Percentiles rank a stretch among this genome's conserved stretches.
Evolutionary conservation across 2,797 vertebrate species (phyloP).

Genomic region (Poecilia wingei): DNA sequence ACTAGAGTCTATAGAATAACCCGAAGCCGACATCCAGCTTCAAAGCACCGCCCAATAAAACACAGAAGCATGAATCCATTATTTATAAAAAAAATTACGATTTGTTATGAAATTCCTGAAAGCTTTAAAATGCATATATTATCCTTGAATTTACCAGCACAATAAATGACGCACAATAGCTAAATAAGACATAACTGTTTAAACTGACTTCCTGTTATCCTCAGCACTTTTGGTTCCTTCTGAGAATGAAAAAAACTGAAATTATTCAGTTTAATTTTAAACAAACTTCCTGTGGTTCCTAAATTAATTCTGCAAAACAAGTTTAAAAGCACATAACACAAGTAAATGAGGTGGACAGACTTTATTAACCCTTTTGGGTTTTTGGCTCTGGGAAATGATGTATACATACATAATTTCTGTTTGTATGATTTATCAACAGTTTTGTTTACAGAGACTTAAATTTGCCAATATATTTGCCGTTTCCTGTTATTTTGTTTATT

Average conservation of each 20-base stretch:
- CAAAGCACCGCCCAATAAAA: background rate
- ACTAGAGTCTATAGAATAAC: background rate
- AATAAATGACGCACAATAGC: background rate
- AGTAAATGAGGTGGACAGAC: background rate
- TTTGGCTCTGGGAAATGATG: too few relatives aligned
- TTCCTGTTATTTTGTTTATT: too few relatives aligned
- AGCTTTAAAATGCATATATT: background rate
- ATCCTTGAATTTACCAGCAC: background rate
- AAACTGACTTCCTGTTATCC: conserved; percentile 6
- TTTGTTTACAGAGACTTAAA: too few relatives aligned
- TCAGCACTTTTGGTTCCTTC: conserved; percentile 10
- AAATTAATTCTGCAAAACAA: background rate
- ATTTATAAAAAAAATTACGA: background rate
- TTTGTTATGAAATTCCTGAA: background rate
- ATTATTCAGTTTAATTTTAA: conserved; percentile 1
- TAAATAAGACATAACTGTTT: background rate
- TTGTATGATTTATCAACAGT: too few relatives aligned
- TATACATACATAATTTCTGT: too few relatives aligned
- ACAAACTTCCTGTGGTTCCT: background rate
- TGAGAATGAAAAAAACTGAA: background rate
- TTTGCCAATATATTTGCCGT: too few relatives aligned
- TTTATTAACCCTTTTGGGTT: too few relatives aligned
- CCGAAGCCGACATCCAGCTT: background rate
- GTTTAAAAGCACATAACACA: background rate
- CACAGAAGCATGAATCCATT: background rate